Percentiles rank a stretch among this genome's conserved stretches.
Evolutionary conservation across 2,888 invertebrate species (phyloP).

Genomic region (Diploptera punctata): DNA sequence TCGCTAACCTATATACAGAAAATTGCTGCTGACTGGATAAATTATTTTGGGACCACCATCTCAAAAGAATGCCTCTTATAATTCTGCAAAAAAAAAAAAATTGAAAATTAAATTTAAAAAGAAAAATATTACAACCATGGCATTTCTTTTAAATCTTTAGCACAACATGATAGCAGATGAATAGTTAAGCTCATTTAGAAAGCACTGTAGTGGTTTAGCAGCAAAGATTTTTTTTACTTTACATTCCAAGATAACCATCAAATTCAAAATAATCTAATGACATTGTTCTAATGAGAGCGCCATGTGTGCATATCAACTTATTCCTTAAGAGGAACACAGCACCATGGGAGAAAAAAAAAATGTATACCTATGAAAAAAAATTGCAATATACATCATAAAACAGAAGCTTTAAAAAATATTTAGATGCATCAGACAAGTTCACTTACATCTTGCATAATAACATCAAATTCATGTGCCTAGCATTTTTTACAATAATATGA

Average conservation of each 20-base stretch:
- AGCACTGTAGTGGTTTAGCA: slow-evolving; percentile 19
- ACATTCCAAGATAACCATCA: slow-evolving; percentile 29
- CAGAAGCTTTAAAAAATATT: slow-evolving; percentile 35
- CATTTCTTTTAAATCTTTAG: not conserved
- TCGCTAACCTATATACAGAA: slow-evolving; percentile 1
- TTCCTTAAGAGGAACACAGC: slow-evolving; percentile 33
- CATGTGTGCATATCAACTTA: too few relatives aligned
- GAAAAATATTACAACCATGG: not conserved
- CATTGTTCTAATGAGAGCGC: slow-evolving; percentile 24
- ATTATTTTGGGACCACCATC: slow-evolving; percentile 37
- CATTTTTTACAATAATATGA: slow-evolving; percentile 13
- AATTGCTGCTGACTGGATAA: slow-evolving; percentile 28
- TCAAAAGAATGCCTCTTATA: slow-evolving; percentile 2
- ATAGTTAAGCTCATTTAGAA: slow-evolving; percentile 13
- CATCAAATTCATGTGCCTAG: slow-evolving; percentile 34
- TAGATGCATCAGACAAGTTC: slow-evolving; percentile 26
- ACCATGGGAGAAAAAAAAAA: slow-evolving; percentile 33
- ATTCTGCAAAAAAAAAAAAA: not conserved
- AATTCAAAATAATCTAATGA: slow-evolving; percentile 16
- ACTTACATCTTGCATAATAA: slow-evolving; percentile 29
- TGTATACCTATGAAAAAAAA: slow-evolving; percentile 34
- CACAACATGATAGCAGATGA: slow-evolving; percentile 23
- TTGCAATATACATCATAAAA: slow-evolving; percentile 35
- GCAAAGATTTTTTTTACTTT: slow-evolving; percentile 21
- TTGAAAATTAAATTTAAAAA: too few relatives aligned